Conservation (phyloP, 2,888 invertebrate species). For the Metalampra italica region DNA sequence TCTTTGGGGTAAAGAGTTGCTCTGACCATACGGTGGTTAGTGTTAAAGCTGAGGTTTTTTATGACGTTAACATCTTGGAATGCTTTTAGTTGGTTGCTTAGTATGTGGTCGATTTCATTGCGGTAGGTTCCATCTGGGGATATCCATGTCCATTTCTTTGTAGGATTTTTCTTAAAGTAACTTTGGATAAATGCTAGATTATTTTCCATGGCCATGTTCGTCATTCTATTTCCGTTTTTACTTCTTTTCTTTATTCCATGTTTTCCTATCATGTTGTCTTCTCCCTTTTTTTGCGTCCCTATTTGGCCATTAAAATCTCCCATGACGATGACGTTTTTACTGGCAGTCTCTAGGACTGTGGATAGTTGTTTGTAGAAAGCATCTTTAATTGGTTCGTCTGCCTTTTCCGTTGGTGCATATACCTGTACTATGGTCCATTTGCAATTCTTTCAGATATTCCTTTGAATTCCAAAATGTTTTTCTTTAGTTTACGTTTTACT, state of each 20-base stretch:
- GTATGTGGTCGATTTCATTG: conserved; percentile 18
- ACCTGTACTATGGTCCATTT: conserved; percentile 10
- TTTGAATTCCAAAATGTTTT: conserved; percentile 12
- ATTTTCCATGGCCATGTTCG: conserved; percentile 17
- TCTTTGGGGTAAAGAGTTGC: background rate
- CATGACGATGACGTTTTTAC: conserved; percentile 1
- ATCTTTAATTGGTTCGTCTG: background rate
- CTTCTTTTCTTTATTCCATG: conserved; percentile 16
- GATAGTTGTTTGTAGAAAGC: no score
- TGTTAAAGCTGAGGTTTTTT: background rate
- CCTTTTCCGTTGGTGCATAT: conserved; percentile 13
- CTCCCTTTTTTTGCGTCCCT: conserved; percentile 7
- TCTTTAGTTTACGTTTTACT: conserved; percentile 14
- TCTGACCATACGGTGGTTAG: background rate
- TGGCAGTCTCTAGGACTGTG: no score
- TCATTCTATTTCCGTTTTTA: conserved; percentile 15
- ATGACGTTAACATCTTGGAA: background rate
- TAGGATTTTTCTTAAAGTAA: conserved; percentile 9
- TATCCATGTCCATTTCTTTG: conserved; percentile 14
- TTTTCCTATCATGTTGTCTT: conserved; percentile 8
- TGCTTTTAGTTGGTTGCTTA: conserved; percentile 8
- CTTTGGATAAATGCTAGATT: conserved; percentile 18
- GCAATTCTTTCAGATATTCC: conserved; percentile 17
- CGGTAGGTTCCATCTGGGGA: conserved; percentile 9
- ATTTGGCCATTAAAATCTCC: conserved; percentile 12